A percentile compares a stretch with the other conserved stretches of the same genome.
Conservation (phyloP, 2,888 invertebrate genomes). For the Polietes domitor region DNA sequence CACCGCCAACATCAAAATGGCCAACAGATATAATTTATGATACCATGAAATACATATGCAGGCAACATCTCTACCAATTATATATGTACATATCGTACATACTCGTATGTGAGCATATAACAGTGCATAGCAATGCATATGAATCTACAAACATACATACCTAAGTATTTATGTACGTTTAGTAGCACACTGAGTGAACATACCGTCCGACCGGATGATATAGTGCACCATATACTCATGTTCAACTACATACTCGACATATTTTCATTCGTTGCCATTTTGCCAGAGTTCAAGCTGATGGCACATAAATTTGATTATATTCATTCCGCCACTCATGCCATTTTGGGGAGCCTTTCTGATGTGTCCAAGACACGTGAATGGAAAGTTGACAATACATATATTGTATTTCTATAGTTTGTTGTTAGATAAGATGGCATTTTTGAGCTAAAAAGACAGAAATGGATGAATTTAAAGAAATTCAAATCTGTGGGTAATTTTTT, state of each 20-base stretch:
- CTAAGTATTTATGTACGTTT: background rate
- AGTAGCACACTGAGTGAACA: background rate
- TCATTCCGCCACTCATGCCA: background rate
- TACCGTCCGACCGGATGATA: background rate
- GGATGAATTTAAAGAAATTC: too few species aligned
- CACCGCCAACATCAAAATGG: conserved; percentile 37
- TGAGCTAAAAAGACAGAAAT: too few species aligned
- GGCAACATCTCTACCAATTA: background rate
- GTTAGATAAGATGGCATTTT: too few species aligned
- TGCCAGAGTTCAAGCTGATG: conserved; percentile 20
- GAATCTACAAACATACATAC: conserved; percentile 39
- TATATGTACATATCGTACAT: conserved; percentile 41
- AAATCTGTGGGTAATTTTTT: too few species aligned
- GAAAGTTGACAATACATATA: too few species aligned
- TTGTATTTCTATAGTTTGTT: too few species aligned
- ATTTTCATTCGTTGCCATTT: conserved; percentile 16
- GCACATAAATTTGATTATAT: conserved; percentile 20
- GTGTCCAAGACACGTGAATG: background rate
- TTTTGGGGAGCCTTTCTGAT: background rate
- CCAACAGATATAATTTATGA: conserved; percentile 30
- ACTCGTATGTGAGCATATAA: conserved; percentile 56
- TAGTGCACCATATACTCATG: conserved; percentile 12
- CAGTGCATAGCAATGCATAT: conserved; percentile 69
- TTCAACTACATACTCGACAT: conserved; percentile 28
- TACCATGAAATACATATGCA: conserved; percentile 15